Percentiles rank a stretch among this genome's conserved stretches.
Evolutionary conservation across 2,113 vertebrate genomes (phyloP).

Genomic region (Irena cyanogastra): DNA sequence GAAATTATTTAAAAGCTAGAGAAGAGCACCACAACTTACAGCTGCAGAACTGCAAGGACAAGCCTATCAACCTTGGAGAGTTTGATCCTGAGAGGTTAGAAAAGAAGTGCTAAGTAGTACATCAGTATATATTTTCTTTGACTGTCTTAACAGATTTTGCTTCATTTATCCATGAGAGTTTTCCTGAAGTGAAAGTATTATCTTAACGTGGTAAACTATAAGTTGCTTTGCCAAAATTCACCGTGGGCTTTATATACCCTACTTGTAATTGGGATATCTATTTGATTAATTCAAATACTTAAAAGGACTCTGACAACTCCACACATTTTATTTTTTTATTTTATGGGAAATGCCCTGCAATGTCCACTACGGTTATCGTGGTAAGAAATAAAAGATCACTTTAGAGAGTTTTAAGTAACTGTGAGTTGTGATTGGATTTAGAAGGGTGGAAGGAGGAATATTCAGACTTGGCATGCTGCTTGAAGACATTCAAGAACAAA

Average conservation of each 20-base stretch:
- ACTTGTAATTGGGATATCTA: background rate
- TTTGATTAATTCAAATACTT: background rate
- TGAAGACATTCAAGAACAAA: conserved; percentile 82
- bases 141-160: background rate
- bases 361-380: background rate
- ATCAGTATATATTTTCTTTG: background rate
- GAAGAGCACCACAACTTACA: conserved; percentile 79
- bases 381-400: background rate
- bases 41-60: conserved; percentile 76
- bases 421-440: conserved; percentile 51
- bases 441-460: conserved; percentile 84
- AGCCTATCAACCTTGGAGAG: conserved; percentile 65
- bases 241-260: background rate
- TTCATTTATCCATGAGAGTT: background rate
- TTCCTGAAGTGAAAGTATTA: background rate
- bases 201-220: background rate
- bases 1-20: conserved; percentile 80
- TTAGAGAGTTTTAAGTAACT: background rate
- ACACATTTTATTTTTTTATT: background rate
- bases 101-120: background rate
- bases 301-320: background rate
- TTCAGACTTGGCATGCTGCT: conserved; percentile 83
- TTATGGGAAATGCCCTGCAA: background rate
- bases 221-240: background rate
- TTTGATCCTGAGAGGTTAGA: conserved; percentile 87